Evolutionary conservation across 2,888 invertebrate genomes (phyloP), one percentile per base, ranked within the genome.

Genomic region (Argyresthia goedartella): DNA sequence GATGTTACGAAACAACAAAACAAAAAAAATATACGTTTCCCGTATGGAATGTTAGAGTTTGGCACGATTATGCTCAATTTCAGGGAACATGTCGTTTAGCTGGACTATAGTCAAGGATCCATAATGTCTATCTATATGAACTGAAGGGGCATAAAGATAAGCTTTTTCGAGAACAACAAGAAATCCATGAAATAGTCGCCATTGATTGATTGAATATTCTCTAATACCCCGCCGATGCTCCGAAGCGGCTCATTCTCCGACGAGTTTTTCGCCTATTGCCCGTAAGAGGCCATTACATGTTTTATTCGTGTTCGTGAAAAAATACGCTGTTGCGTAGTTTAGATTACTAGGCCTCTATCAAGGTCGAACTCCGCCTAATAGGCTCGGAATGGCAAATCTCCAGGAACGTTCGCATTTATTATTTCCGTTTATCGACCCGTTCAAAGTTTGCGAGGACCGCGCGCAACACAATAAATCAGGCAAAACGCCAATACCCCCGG

Each of bases 271-370:
- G 11, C 48, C 25, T 51, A 57, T 56, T 55, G 58, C 60, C 60
- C 61, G 57, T 59, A 60, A 60, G 64, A 60, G 62, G 64, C 63
- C 64, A 57, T 58, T 53, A 49, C 54, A 54, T 54, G 59, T 61
- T 60, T 58, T 60, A 58, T 53, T 53, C 49, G 51, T 57, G 59
- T 62, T 57, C 53, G 57, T 53, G 56, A 57, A 60, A 60, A 62
- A 59, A 57, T 16, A 10, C 51, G 51, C 54, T 54, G 57, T 57
- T 55, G 56, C 58, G 60, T 59, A 57, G 53, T 60, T 59, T 55
- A 46, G 54, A 56, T 55, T 59, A 56, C 8, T 56, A 54, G 58
- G 54, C 56, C 54, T 56, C 55, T 56, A 55, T 56, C 58, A 63
- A 61, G 63, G 63, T 49, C 59, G 50, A 25, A 25, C 25, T 25